Evolutionary conservation across 92 coral and sea anemone species (phyloP), one percentile per base, ranked within the genome.

Genomic region (Desmophyllum pertusum): DNA sequence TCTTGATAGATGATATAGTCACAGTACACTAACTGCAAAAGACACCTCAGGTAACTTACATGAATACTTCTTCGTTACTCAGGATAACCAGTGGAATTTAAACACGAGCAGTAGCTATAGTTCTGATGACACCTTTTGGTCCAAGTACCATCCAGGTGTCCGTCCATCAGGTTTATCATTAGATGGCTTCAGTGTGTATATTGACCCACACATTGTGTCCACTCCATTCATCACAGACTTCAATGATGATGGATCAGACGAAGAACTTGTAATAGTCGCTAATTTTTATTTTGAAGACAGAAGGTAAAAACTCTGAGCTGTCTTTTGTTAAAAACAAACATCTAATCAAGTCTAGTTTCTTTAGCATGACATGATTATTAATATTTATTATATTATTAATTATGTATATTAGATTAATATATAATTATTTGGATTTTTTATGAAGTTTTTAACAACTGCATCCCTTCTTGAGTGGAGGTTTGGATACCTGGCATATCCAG

Each of bases 191-290:
- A 75, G 83, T 83, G 94, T 96, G 68, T 88, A 76, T 69, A 91
- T 96, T 46, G 99, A 96, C 78, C 93, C 93, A 17, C 99, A 96
- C 85, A 77, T 96, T 70, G 79, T 96, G 52, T 94, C 99, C 19
- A 96, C 99, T 19, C 99, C 99, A 3, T 77, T 92, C 41, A 94
- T 96, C 73, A 83, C 93, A 68, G 99, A 96, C 79, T 96, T 96
- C 87, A 91, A 89, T 83, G 88, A 79, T 21, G 94, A 88, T 91
- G 98, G 97, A 6, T 79, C 88, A 25, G 95, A 90, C 57, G 88
- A 93, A 51, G 98, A 94, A 46, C 93, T 96, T 43, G 84, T 94
- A 63, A 78, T 94, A 66, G 87, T 93, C 79, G 92, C 93, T 38
- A 96, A 94, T 85, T 96, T 88, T 67, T 96, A 96, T 87, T 96